Base-by-base conservation (phyloP, 1,140 invertebrate species). In the Branchinecta lindahli region DNA sequence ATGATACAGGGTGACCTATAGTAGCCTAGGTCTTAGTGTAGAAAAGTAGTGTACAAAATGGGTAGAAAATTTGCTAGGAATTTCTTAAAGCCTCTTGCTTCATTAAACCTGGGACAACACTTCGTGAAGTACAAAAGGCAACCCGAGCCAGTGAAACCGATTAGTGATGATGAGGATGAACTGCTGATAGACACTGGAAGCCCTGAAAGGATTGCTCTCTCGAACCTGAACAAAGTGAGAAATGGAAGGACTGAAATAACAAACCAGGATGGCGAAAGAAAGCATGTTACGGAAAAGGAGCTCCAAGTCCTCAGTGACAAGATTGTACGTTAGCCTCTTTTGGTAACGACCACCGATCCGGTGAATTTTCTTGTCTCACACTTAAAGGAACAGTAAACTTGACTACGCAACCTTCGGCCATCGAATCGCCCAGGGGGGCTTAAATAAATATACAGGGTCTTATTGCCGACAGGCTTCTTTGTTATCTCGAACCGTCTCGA, bases 51-150 rank as follows among this genome's bases (percentile, higher is more conserved):
- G 33, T 33, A 33, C 33, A 33, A 1, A 61, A 61, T 61, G 52
- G 52, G 52, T 12, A 61, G 52, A 61, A 61, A 61, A 20, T 61
- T 61, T 61, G 18, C 52, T 61, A 61, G 18, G 18, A 15, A 12
- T 12, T 20, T 61, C 52, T 61, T 61, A 61, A 61, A 61, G 52
- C 52, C 52, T 20, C 52, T 61, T 61, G 52, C 52, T 61, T 61
- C 52, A 12, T 6, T 61, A 4, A 61, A 61, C 18, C 12, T 61
- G 2, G 52, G 12, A 61, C 12, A 61, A 15, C 52, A 61, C 18
- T 61, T 61, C 52, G 12, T 1, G 18, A 61, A 61, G 18, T 61
- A 61, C 6, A 61, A 61, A 20, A 61, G 18, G 18, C 52, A 20
- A 20, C 52, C 52, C 18, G 52, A 61, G 52, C 52, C 52, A 2